phyloP scores from a whole-genome alignment of 2,797 vertebrate genomes.

The Gobionotothen gibberifrons region DNA sequence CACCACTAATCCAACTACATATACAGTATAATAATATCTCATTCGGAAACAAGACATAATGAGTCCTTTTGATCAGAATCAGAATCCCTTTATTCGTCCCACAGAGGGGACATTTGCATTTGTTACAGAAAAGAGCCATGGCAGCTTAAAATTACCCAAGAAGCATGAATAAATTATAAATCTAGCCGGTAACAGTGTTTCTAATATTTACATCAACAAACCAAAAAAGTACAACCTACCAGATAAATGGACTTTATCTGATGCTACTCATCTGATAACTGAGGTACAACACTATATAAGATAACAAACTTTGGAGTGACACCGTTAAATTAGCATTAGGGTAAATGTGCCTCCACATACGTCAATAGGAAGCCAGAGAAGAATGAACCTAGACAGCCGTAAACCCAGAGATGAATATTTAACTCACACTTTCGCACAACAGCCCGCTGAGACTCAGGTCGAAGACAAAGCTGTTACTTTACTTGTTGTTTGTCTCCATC shows the following conservation, averaged over 20 bases:
- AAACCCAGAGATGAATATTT: conserved; percentile 45
- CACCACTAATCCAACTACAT: neutral
- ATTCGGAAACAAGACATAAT: neutral
- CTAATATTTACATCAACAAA: neutral
- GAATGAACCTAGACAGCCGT: conserved; percentile 26
- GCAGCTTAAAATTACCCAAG: too few relatives aligned
- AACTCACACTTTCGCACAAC: neutral
- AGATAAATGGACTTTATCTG: neutral
- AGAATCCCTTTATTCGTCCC: too few relatives aligned
- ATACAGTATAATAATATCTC: neutral
- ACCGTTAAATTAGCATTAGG: conserved; percentile 10
- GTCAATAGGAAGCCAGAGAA: conserved; percentile 17
- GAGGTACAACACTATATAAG: neutral
- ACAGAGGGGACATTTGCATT: too few relatives aligned
- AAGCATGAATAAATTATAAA: too few relatives aligned
- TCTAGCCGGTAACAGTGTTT: neutral
- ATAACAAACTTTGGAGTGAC: neutral
- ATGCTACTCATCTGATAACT: conserved; percentile 2
- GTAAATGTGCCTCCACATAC: neutral
- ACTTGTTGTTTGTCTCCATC: conserved; percentile 54
- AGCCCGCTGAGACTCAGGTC: conserved; percentile 34
- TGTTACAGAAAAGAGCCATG: too few relatives aligned
- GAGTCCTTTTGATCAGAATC: too few relatives aligned
- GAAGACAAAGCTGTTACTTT: conserved; percentile 42
- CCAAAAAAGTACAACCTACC: neutral